Evolutionary conservation across 2,888 invertebrate species (phyloP), one percentile per base, ranked within the genome.

Genomic region (Maniola hyperantus): DNA sequence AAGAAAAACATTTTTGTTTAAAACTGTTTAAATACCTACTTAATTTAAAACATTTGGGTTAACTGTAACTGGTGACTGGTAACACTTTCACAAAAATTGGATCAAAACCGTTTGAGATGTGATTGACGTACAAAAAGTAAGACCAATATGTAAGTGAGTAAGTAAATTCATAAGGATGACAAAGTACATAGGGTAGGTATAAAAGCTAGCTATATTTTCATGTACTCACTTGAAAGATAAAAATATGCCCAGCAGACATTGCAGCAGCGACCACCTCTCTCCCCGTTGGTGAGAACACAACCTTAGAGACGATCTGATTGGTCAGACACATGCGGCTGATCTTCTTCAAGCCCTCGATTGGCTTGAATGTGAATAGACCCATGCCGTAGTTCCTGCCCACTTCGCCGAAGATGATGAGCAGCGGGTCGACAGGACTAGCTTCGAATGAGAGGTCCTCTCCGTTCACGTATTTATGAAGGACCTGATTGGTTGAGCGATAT

Each of bases 201-300:
- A n/a, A n/a, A n/a, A 18, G 36, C 2, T n/a, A n/a, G 13, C 4
- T 4, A 34, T 15, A 20, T 20, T 6, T 36, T 20, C 51, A 34
- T 48, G 10, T n/a, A 65, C 70, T 67, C 67, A 91, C 92, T 78
- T 84, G 77, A 53, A 84, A 77, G 48, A 92, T 80, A 70, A 92
- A 92, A 1, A 92, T 78, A 72, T 92, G 91, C 20, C 92, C 93
- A 2, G 90, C 91, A 0, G 87, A 80, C 86, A 88, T 88, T 6
- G 92, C 90, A 0, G 87, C 88, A 1, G 86, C 85, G 0, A 87
- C 79, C 46, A 93, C 18, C 20, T 83, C 81, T 11, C 83, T 75
- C 1, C 92, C 92, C 0, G 79, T 78, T 0, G 83, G 78, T 0
- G 91, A 85, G 76, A 92, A 92, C 5, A 74, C 77, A 0, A 90